phyloP scores from a whole-genome alignment of 2,113 vertebrate species.

The Grantiella picta region DNA sequence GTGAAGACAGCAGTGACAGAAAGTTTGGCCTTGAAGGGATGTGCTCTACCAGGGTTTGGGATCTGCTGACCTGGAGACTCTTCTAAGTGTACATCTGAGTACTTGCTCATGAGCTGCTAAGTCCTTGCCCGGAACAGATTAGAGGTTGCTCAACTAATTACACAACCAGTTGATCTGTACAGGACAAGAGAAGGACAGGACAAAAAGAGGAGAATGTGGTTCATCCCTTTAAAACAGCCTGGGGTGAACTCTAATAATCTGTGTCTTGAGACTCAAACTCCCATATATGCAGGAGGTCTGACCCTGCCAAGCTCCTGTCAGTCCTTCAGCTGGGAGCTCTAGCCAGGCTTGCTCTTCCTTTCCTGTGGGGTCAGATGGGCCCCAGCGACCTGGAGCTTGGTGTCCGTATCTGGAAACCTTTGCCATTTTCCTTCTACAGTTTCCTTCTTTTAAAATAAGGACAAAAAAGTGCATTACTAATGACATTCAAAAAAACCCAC shows the following conservation, averaged over 20 bases:
- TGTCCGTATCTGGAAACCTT: neutral
- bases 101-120: neutral
- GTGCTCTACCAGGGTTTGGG: neutral
- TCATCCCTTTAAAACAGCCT: neutral
- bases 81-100: neutral
- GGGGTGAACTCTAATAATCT: neutral
- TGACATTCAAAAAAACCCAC: neutral
- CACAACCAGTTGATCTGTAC: neutral
- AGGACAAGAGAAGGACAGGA: neutral
- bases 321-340: neutral
- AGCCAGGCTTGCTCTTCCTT: neutral
- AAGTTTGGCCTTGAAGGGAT: neutral
- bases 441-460: neutral
- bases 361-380: neutral
- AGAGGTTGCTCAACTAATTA: neutral
- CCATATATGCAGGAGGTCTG: rapidly evolving
- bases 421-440: neutral
- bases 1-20: neutral
- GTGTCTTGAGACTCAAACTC: neutral
- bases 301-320: neutral
- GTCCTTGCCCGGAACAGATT: neutral
- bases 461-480: neutral
- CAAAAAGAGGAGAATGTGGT: neutral
- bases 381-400: neutral
- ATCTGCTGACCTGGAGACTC: neutral